Evolutionary conservation across 2,888 invertebrate species (phyloP).

Genomic region (Eristalis tenax): DNA sequence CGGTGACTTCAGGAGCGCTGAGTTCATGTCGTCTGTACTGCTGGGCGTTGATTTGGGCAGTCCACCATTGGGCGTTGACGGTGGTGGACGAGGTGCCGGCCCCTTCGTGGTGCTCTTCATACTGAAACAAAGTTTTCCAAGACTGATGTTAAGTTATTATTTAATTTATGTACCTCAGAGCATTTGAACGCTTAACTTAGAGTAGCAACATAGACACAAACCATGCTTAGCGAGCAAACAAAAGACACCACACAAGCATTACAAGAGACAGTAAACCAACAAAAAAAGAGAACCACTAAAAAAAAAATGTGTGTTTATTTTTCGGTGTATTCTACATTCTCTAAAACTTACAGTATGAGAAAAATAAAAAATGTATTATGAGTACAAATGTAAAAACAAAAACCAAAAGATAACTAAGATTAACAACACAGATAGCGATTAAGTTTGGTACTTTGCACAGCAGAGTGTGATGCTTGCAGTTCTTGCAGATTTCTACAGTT

Average conservation of each 20-base stretch:
- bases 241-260: constrained; percentile 26
- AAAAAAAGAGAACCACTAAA: constrained; percentile 29
- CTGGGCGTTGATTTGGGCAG: constrained; percentile 83
- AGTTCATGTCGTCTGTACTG: constrained; percentile 87
- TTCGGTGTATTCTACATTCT: constrained; percentile 41
- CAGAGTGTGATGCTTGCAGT: constrained; percentile 41
- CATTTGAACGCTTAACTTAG: constrained; percentile 9
- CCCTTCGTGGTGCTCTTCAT: constrained; percentile 77
- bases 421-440: constrained; percentile 64
- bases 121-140: constrained; percentile 75
- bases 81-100: constrained; percentile 77
- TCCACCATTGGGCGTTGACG: constrained; percentile 74
- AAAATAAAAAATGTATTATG: constrained; percentile 13
- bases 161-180: not conserved
- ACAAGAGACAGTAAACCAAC: not conserved
- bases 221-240: constrained; percentile 43
- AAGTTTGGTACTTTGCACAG: constrained; percentile 43
- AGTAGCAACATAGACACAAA: constrained; percentile 15
- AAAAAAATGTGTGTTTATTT: constrained; percentile 5
- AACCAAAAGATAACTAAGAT: constrained; percentile 41
- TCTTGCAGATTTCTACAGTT: not conserved
- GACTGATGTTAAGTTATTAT: constrained; percentile 64
- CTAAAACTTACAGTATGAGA: constrained; percentile 8
- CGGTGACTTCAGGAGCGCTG: constrained; percentile 85
- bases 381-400: constrained; percentile 24